Base-by-base conservation (phyloP, 2,888 invertebrate genomes). In the Carcina quercana region DNA sequence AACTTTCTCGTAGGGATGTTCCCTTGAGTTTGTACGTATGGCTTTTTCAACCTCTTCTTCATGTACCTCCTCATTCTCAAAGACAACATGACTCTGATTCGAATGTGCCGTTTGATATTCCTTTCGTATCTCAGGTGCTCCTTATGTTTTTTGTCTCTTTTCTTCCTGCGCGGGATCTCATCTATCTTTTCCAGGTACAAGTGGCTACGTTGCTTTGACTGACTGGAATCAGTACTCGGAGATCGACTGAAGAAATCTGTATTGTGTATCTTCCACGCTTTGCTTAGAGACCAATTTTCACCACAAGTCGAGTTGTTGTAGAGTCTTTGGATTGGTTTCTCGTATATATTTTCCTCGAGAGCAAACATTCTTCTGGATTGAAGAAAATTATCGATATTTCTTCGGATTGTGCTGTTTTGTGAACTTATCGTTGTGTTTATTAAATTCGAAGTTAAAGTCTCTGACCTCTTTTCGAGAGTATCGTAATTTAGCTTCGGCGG, bases 61-160 rank as follows among this genome's bases (percentile, higher is more conserved):
- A 84, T 79, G 34, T 86, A 83, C 33, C 83, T 65, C 13, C 88
- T 83, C 73, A 90, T 83, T 37, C 90, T 78, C 38, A 91, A 66
- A 7, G 89, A 89, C 47, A 91, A 69, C 86, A 91, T 89, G 28
- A 91, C 87, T 10, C 90, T 76, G 12, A 91, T 87, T 34, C 88
- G 79, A 13, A 91, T 86, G 53, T 90, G 88, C 13, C 88, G 72
- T 31, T 88, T 88, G 1, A 88, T 86, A 49, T 87, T 86, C 40
- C 87, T 85, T 45, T 88, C 88, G 34, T 86, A 86, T 13, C 84
- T 68, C 32, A 84, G 33, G 40, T 83, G 80, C 40, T 85, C 84
- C 43, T 86, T 86, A 25, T 83, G 35, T 45, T 66, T 67, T 42
- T 65, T 70, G 28, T 65, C 67, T 15, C 66, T 43, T 40, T 64